Conservation (phyloP, 2,888 invertebrate genomes). For the Apomyelois bistriatella region DNA sequence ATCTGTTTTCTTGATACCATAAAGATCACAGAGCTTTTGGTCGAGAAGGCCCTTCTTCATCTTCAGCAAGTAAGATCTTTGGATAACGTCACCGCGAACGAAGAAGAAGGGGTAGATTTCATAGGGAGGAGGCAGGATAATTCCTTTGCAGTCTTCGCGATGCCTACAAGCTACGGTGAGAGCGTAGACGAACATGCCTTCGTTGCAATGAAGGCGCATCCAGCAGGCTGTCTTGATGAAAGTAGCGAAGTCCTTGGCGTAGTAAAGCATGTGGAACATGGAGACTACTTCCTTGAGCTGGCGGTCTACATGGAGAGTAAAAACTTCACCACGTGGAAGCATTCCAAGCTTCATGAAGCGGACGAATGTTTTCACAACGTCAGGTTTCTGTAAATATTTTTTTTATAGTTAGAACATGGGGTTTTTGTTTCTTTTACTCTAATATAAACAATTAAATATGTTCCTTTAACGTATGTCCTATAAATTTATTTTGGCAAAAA, state of each 20-base stretch:
- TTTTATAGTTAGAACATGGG: too few species aligned
- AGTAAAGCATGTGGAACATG: slow-evolving; percentile 76
- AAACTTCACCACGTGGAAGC: slow-evolving; percentile 77
- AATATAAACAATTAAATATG: too few species aligned
- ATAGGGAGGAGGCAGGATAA: slow-evolving; percentile 78
- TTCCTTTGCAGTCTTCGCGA: slow-evolving; percentile 69
- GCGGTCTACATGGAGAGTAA: slow-evolving; percentile 69
- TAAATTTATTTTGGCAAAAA: too few species aligned
- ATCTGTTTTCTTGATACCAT: slow-evolving; percentile 70
- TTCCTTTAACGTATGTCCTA: too few species aligned
- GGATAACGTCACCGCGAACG: slow-evolving; percentile 83
- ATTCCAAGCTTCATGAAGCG: slow-evolving; percentile 73
- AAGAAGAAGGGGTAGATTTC: slow-evolving; percentile 84
- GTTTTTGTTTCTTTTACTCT: too few species aligned
- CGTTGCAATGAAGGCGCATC: slow-evolving; percentile 75
- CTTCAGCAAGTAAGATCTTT: slow-evolving; percentile 74
- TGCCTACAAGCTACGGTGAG: slow-evolving; percentile 75
- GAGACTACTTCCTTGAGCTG: slow-evolving; percentile 73
- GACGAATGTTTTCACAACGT: slow-evolving; percentile 80
- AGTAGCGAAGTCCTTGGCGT: slow-evolving; percentile 73
- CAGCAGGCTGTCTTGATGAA: slow-evolving; percentile 74
- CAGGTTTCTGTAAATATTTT: slow-evolving; percentile 65
- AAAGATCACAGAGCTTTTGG: slow-evolving; percentile 71
- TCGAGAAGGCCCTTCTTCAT: slow-evolving; percentile 70
- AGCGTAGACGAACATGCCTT: slow-evolving; percentile 80